Evolutionary conservation across 2,113 vertebrate genomes (phyloP).

Genomic region (Carassius carassius): DNA sequence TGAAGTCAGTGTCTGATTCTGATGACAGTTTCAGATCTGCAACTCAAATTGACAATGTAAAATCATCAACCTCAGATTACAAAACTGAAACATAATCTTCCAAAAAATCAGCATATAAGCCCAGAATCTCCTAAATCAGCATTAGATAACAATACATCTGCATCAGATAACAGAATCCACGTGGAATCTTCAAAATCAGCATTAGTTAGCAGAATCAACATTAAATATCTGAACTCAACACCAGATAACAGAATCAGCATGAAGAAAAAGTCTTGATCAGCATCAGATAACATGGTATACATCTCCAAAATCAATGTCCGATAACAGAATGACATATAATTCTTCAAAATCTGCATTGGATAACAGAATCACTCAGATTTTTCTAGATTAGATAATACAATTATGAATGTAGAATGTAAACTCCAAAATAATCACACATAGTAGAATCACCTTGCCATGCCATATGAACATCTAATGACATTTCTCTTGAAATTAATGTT

Average conservation of each 20-base stretch:
- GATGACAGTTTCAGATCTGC: background rate
- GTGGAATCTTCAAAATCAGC: too few relatives aligned
- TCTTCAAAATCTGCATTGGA: background rate
- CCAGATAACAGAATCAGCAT: background rate
- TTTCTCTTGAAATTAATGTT: background rate
- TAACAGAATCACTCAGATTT: background rate
- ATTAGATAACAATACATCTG: too few relatives aligned
- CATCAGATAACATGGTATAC: too few relatives aligned
- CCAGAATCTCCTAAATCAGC: too few relatives aligned
- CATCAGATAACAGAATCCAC: too few relatives aligned
- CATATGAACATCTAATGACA: background rate
- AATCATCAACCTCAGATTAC: background rate
- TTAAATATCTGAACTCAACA: background rate
- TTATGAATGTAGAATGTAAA: background rate
- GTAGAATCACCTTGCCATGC: background rate
- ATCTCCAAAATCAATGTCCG: background rate
- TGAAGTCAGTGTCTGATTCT: background rate
- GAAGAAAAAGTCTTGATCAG: background rate
- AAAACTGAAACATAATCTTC: background rate
- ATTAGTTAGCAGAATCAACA: too few relatives aligned
- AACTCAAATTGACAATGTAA: background rate
- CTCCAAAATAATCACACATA: background rate
- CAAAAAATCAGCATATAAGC: too few relatives aligned
- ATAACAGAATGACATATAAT: background rate
- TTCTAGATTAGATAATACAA: background rate